These are phyloP conservation scores for Trichonephila clavipes DNA, from an alignment of 1,140 invertebrate species.

Conservation along the genomic window DNA sequence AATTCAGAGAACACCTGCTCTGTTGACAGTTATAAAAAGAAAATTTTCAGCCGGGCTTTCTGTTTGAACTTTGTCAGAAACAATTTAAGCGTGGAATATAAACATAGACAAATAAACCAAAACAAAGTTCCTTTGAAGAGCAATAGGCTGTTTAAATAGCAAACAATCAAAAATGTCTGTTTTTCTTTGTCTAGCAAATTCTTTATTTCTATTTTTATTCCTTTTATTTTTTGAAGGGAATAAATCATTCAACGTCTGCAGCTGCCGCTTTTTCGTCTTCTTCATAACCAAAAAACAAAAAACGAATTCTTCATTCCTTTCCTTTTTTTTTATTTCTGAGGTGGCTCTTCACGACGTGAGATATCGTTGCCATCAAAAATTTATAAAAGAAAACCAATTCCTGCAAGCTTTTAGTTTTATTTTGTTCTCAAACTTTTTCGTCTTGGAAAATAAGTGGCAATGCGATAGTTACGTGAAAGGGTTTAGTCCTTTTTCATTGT, in stretches of 20 bases:
- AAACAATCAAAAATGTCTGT: not conserved
- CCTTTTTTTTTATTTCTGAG: not conserved
- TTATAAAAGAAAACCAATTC: slow-evolving; percentile 14
- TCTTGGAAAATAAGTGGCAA: not conserved
- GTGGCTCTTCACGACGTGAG: slow-evolving; percentile 24
- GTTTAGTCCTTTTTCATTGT: not conserved
- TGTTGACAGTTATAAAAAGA: too few relatives aligned
- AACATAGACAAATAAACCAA: too few relatives aligned
- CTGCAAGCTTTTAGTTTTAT: slow-evolving; percentile 39
- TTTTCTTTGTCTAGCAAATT: not conserved
- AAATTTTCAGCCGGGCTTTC: too few relatives aligned
- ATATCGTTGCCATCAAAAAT: slow-evolving; percentile 14
- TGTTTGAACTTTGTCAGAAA: too few relatives aligned
- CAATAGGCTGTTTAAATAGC: not conserved
- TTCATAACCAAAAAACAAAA: not conserved
- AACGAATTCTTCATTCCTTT: not conserved
- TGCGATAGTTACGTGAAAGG: not conserved
- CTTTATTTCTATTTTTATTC: not conserved
- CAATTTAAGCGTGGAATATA: too few relatives aligned
- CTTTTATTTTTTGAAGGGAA: not conserved
- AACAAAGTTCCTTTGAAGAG: too few relatives aligned
- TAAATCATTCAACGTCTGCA: not conserved
- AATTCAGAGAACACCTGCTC: too few relatives aligned
- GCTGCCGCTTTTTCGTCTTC: not conserved
- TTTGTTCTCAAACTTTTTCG: not conserved